Evolutionary conservation across 2,113 vertebrate species (phyloP).

Genomic region (Larimichthys polyactis): DNA sequence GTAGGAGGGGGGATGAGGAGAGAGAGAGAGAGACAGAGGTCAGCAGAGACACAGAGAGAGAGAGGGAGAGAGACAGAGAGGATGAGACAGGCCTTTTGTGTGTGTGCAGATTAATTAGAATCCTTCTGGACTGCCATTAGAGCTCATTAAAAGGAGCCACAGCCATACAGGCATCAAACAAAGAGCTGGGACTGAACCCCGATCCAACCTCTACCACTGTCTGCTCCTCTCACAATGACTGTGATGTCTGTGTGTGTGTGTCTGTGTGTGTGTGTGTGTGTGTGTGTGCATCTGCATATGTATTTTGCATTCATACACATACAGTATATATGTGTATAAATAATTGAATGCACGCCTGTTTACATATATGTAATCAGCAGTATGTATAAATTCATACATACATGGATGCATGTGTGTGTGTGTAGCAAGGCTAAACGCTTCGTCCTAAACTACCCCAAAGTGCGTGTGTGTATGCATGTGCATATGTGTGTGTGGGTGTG

Average conservation of each 20-base stretch:
- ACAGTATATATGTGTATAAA: not conserved
- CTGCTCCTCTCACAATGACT: slow-evolving; percentile 25
- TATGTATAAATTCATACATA: slow-evolving; percentile 1
- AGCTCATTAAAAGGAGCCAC: slow-evolving; percentile 83
- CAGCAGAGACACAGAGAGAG: slow-evolving; percentile 24
- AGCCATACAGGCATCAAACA: slow-evolving; percentile 83
- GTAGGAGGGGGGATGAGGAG: slow-evolving; percentile 16
- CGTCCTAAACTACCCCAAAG: not conserved
- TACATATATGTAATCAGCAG: not conserved
- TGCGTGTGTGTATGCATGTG: not conserved
- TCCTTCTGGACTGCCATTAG: slow-evolving; percentile 83
- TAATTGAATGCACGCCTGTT: not conserved
- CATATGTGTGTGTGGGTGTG: slow-evolving; percentile 10
- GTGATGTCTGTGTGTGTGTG: not conserved
- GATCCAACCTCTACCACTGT: slow-evolving; percentile 52
- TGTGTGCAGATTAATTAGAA: slow-evolving; percentile 83
- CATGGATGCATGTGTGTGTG: not conserved
- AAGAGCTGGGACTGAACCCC: slow-evolving; percentile 70
- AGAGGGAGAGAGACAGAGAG: slow-evolving; percentile 19
- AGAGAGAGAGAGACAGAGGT: slow-evolving; percentile 32
- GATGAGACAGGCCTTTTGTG: slow-evolving; percentile 74
- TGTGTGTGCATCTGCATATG: not conserved
- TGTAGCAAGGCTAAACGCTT: slow-evolving; percentile 8
- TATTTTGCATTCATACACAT: not conserved
- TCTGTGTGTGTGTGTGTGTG: not conserved